Conservation (phyloP, 2,888 invertebrate genomes). For the Trachelus tabidus region DNA sequence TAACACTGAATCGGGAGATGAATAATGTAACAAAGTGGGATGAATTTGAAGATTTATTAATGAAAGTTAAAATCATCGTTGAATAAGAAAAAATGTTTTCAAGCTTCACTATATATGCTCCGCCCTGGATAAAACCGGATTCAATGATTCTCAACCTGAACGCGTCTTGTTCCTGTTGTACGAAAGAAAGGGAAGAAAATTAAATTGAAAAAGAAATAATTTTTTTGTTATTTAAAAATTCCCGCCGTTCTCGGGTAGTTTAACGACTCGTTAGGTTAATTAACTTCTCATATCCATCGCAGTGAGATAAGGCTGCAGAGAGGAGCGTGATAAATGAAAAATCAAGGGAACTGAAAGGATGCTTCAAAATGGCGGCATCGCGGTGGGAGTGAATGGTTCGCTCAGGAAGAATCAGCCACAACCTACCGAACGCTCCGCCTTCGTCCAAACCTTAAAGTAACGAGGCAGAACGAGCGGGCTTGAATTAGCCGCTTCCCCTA, state of each 20-base stretch:
- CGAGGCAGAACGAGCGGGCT: constrained; percentile 5
- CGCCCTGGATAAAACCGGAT: constrained; percentile 19
- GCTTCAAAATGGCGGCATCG: constrained; percentile 53
- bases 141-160: constrained; percentile 19
- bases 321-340: constrained; percentile 5
- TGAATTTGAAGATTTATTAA: background rate
- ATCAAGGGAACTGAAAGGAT: constrained; percentile 42
- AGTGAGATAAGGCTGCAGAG: background rate
- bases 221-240: background rate
- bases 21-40: background rate
- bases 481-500: background rate
- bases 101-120: constrained; percentile 7
- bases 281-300: background rate
- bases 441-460: constrained; percentile 37
- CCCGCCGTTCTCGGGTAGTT: background rate
- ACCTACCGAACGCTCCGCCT: constrained; percentile 53
- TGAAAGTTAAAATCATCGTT: background rate
- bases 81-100: background rate
- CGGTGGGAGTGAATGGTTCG: constrained; percentile 39
- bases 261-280: background rate
- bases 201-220: background rate
- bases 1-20: background rate
- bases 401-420: constrained; percentile 37
- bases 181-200: background rate
- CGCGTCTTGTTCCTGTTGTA: background rate